A percentile compares a stretch with the other conserved stretches of the same genome.
phyloP scores from a whole-genome alignment of 2,113 vertebrate genomes.

The Antidorcas marsupialis region DNA sequence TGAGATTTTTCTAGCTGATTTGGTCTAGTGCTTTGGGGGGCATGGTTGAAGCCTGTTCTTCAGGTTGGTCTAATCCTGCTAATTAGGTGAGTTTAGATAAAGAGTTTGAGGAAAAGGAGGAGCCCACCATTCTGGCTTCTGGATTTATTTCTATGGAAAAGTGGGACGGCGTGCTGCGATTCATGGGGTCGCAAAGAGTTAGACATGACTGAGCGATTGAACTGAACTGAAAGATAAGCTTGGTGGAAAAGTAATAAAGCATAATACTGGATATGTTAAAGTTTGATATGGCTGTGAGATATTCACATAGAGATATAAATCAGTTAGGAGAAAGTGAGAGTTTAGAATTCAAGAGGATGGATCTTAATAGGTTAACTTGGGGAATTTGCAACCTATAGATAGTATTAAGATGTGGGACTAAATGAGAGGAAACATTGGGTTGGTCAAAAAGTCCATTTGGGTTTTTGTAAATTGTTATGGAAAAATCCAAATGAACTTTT shows the following conservation, averaged over 20 bases:
- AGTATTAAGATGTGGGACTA: neutral
- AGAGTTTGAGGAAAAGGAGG: neutral
- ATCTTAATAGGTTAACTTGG: neutral
- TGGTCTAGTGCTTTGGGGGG: neutral
- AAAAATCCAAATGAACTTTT: neutral
- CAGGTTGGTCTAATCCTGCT: neutral
- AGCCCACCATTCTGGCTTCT: neutral
- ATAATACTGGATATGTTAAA: neutral
- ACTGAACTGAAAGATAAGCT: neutral
- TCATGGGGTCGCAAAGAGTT: too few species aligned
- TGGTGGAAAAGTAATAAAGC: neutral
- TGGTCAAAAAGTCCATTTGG: neutral
- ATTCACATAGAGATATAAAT: neutral
- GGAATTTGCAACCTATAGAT: neutral
- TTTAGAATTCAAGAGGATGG: neutral
- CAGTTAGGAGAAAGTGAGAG: neutral
- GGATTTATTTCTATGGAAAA: neutral
- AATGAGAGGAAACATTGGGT: neutral
- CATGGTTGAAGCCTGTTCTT: neutral
- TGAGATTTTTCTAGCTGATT: neutral
- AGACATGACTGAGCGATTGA: too few species aligned
- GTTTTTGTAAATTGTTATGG: neutral
- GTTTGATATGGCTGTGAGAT: neutral
- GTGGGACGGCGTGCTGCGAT: neutral
- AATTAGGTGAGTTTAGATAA: neutral